Base-by-base conservation (phyloP, 2,888 invertebrate species). In the Thera britannica region DNA sequence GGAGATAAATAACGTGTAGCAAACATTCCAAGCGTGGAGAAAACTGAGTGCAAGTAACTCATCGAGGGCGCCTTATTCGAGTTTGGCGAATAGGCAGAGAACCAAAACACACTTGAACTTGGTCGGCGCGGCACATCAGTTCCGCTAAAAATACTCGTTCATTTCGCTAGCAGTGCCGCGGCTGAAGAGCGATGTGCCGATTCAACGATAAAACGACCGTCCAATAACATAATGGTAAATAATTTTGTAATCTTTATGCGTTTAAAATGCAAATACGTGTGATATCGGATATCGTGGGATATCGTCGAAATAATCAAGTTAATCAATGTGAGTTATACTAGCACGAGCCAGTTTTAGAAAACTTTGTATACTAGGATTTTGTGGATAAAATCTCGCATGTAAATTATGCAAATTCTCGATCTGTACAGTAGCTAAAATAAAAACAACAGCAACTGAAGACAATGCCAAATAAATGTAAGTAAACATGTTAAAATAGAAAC, bases 41-140 rank as follows among this genome's bases (percentile, higher is more conserved):
- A 75, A 75, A 72, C 70, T 9, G 66, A 58, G 62, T 71, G 69
- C 66, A 63, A 72, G 71, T 74, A 68, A 69, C 63, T 69, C 62
- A 67, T 70, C 51, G 58, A 66, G 62, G 64, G 59, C 68, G 68
- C 36, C 58, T 56, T 64, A 66, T 48, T 64, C 46, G 62, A 67
- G 67, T 70, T 67, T 70, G 57, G 67, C 60, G 60, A 67, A 71
- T 70, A 65, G 62, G 62, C 62, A 65, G 63, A 67, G 48, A 71
- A 82, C 74, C 78, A 79, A 80, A 83, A 85, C 80, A 83, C 87
- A 85, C 87, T 89, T 90, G 90, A 90, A 89, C 90, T 90, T 90
- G 86, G 78, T 78, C 78, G 46, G 52, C 57, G 56, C 65, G 48
- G 54, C 57, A 59, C 65, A 65, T 69, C 48, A 77, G 81, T 79